Evolutionary conservation across 2,113 vertebrate genomes (phyloP).

Genomic region (Jaculus jaculus): DNA sequence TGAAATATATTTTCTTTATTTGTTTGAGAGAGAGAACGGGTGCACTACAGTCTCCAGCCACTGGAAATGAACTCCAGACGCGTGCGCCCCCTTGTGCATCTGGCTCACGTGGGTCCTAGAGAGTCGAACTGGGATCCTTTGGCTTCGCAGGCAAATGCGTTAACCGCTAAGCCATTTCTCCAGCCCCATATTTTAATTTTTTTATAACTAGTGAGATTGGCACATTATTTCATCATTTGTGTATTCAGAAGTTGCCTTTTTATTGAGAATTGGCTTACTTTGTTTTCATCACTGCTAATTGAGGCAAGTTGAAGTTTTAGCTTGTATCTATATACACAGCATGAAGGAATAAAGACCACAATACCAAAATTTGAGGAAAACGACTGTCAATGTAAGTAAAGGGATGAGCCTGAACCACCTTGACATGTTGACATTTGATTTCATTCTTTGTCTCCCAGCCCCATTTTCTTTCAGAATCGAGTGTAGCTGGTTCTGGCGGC

Average conservation of each 20-base stretch:
- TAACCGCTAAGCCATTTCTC: too few species aligned
- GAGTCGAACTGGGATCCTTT: too few species aligned
- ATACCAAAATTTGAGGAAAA: background rate
- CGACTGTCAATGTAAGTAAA: background rate
- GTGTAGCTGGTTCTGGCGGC: too few species aligned
- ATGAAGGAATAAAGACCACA: background rate
- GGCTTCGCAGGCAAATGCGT: too few species aligned
- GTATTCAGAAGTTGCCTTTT: background rate
- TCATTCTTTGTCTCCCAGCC: rapidly evolving
- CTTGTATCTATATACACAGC: background rate
- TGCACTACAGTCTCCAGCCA: too few species aligned
- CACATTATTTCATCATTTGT: background rate
- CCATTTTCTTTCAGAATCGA: background rate
- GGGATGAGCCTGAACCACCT: background rate
- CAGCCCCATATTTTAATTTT: background rate
- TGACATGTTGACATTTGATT: background rate
- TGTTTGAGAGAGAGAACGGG: too few species aligned
- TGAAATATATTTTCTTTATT: too few species aligned
- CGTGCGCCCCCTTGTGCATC: too few species aligned
- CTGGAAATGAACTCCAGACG: too few species aligned
- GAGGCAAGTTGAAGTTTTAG: background rate
- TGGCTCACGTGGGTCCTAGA: too few species aligned
- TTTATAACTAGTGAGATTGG: background rate
- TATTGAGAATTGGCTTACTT: background rate
- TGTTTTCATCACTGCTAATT: background rate